Evolutionary conservation across 2,113 vertebrate species (phyloP).

Genomic region (Willisornis vidua): DNA sequence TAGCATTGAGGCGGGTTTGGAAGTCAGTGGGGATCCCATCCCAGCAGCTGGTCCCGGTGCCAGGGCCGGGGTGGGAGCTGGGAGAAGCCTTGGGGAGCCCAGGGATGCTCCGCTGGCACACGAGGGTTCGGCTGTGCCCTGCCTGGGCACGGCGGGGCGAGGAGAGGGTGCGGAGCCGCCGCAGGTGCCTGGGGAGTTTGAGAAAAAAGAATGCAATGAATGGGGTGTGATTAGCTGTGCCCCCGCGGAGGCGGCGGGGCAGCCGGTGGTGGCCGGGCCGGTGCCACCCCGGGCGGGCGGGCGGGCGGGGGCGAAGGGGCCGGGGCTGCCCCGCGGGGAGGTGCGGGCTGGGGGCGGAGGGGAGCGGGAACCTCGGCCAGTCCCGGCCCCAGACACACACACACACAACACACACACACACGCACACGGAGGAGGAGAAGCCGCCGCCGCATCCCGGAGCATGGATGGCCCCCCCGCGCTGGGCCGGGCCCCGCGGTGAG

Average conservation of each 20-base stretch:
- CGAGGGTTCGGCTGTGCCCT: background rate
- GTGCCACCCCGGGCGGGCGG: background rate
- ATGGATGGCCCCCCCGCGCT: conserved; percentile 75
- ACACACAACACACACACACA: conserved; percentile 57
- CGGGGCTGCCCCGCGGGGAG: background rate
- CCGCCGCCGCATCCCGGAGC: conserved; percentile 73
- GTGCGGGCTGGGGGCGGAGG: conserved; percentile 23
- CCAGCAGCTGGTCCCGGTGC: background rate
- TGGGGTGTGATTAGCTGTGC: background rate
- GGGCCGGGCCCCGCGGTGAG: too few species aligned
- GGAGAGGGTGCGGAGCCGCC: background rate
- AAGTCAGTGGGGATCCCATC: background rate
- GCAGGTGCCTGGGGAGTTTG: background rate
- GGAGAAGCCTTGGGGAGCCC: background rate
- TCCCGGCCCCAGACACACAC: conserved; percentile 76
- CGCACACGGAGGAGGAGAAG: conserved; percentile 32
- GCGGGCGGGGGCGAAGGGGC: background rate
- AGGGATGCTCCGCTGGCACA: background rate
- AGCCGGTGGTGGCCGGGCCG: background rate
- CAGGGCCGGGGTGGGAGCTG: background rate
- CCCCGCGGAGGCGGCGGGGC: too few species aligned
- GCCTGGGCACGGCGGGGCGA: background rate
- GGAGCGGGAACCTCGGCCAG: conserved; percentile 78
- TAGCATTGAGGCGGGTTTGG: background rate
- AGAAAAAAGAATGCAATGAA: background rate